A percentile compares a stretch with the other conserved stretches of the same genome.
These are phyloP conservation scores for Leptobrachium ailaonicum DNA, from an alignment of 2,113 vertebrate genomes.

Conservation along the genomic window DNA sequence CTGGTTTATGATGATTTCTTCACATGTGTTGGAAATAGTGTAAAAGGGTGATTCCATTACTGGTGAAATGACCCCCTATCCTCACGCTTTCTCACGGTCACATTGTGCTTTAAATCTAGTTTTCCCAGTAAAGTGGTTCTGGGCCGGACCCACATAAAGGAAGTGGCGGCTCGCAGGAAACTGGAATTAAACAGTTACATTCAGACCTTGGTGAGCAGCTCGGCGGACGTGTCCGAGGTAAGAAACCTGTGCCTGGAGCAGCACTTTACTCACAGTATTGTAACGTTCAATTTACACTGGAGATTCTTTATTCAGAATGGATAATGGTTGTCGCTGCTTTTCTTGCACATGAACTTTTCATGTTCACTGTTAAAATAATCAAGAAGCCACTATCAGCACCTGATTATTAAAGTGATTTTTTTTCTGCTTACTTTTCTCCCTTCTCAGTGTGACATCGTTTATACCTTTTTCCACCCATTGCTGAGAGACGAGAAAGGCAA, in stretches of 20 bases:
- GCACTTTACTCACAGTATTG: too few relatives aligned
- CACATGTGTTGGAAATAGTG: too few relatives aligned
- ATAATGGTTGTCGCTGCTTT: too few relatives aligned
- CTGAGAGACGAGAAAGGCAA: slow-evolving; percentile 92
- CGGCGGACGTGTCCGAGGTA: slow-evolving; percentile 90
- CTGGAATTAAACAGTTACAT: slow-evolving; percentile 93
- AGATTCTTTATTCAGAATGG: background rate
- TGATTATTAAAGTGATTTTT: background rate
- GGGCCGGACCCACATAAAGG: slow-evolving; percentile 94
- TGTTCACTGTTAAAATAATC: too few relatives aligned
- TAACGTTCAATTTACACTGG: too few relatives aligned
- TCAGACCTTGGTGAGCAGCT: slow-evolving; percentile 89
- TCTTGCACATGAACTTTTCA: too few relatives aligned
- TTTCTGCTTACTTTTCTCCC: background rate
- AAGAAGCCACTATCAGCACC: background rate
- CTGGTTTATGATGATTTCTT: too few relatives aligned
- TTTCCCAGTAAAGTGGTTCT: slow-evolving; percentile 95
- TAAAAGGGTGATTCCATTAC: too few relatives aligned
- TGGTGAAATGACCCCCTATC: too few relatives aligned
- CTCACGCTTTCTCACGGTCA: too few relatives aligned
- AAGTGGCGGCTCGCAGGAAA: slow-evolving; percentile 95
- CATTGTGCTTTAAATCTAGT: slow-evolving; percentile 58
- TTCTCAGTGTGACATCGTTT: slow-evolving; percentile 91
- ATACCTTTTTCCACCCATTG: slow-evolving; percentile 96
- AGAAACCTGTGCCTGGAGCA: slow-evolving; percentile 9